Base-by-base conservation (phyloP, 2,113 vertebrate genomes). In the Pandion haliaetus region DNA sequence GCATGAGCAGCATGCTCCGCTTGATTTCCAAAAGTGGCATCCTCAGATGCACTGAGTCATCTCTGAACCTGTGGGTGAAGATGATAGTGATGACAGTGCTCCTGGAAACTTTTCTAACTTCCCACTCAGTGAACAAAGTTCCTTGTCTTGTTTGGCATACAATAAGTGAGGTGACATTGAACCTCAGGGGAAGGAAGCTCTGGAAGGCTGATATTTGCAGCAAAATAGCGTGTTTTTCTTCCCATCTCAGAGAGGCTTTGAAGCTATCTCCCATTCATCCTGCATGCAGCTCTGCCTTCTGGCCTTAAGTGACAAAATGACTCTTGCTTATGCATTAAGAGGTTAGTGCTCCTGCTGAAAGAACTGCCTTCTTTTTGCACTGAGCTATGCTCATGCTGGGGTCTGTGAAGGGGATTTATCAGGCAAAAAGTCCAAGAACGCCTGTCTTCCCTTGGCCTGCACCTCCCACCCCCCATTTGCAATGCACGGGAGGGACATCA, bases 21-120 rank as follows among this genome's bases (percentile, higher is more conserved):
- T 93, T 69, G 61, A 40, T 89, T 94, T 96, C 84, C 92, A 85
- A 90, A 95, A 85, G 57, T 72, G 34, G 65, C 52, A 85, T 74
- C 77, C 73, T 93, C 47, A 91, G 66, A 93, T 10, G 12, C 84
- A 87, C 84, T 87, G 93, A 96, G 61, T 96, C 84, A 84, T 93
- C 65, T 87, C 73, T 89, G 69, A 96, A 93, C 84, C 77, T 87
- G 93, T 87, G 66, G 36, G 65, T 90, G 84, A 96, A 82, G 82
- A 77, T 28, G 77, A 78, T 21, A 65, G 80, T 65, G 83, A 87
- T 87, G 86, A 91, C 95, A 95, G 69, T 72, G 86, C 86, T 92
- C 52, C 81, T 93, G 73, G 66, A 94, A 91, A 52, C 36, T 88
- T 90, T 91, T 93, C 57, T 82, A 26, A 58, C 73, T 76, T 94